These are phyloP conservation scores for Falco punctatus DNA, from an alignment of 2,113 vertebrate species.

Conservation along the genomic window DNA sequence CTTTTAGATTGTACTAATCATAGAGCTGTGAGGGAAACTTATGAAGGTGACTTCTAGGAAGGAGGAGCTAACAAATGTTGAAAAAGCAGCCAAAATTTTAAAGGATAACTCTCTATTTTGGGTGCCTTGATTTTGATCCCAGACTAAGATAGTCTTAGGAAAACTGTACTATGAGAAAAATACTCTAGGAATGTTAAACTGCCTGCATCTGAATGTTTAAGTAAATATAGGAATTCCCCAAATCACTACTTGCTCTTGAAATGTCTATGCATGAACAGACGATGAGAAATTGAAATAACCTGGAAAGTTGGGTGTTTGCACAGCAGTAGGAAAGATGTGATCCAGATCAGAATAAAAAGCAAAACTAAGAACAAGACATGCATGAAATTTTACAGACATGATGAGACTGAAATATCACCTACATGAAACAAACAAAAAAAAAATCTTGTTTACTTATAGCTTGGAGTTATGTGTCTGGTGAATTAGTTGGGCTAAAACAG, in stretches of 20 bases:
- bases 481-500: neutral
- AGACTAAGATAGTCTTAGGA: neutral
- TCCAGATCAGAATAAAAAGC: neutral
- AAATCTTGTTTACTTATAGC: neutral
- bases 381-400: neutral
- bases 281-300: neutral
- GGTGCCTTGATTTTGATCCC: neutral
- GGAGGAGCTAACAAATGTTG: neutral
- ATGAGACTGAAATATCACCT: neutral
- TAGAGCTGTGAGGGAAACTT: neutral
- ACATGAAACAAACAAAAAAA: neutral
- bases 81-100: neutral
- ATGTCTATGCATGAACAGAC: neutral
- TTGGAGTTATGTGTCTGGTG: neutral
- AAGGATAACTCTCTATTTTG: neutral
- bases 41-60: neutral
- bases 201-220: neutral
- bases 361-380: neutral
- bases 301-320: neutral
- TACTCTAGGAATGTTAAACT: neutral
- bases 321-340: neutral
- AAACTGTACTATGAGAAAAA: neutral
- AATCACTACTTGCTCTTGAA: neutral
- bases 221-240: neutral
- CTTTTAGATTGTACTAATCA: neutral